phyloP scores from a whole-genome alignment of 2,797 vertebrate genomes.

The Nyctibius grandis region DNA sequence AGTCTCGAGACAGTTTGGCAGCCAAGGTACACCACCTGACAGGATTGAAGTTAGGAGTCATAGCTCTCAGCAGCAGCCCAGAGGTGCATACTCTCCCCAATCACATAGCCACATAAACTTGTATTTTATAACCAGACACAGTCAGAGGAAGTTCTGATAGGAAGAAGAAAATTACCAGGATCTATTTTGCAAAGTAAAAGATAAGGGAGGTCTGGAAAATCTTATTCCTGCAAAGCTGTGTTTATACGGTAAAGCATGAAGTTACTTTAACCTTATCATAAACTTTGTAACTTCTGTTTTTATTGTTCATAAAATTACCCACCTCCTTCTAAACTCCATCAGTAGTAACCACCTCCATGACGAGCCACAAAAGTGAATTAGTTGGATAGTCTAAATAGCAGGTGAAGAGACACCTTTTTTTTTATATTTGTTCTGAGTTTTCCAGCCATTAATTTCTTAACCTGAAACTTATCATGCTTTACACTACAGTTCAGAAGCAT shows the following conservation, averaged over 20 bases:
- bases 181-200: not conserved
- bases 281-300: not conserved
- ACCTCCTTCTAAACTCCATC: not conserved
- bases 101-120: fast-evolving
- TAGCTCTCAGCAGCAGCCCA: not conserved
- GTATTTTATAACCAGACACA: not conserved
- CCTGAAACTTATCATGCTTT: not conserved
- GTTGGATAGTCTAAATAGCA: not conserved
- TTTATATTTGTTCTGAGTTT: not conserved
- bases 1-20: not conserved
- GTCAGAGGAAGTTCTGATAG: not conserved
- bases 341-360: not conserved
- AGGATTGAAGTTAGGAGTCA: not conserved
- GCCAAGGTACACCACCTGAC: fast-evolving
- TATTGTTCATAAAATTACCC: not conserved
- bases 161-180: not conserved
- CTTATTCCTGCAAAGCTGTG: not conserved
- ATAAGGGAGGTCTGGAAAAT: not conserved
- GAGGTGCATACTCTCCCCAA: no score
- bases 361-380: not conserved
- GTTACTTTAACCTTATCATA: not conserved
- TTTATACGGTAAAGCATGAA: not conserved
- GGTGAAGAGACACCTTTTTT: not conserved
- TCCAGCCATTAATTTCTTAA: not conserved
- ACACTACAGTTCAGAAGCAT: not conserved